Evolutionary conservation across 2,797 vertebrate genomes (phyloP), one percentile per base, ranked within the genome.

Genomic region (Psittacula derbiana): DNA sequence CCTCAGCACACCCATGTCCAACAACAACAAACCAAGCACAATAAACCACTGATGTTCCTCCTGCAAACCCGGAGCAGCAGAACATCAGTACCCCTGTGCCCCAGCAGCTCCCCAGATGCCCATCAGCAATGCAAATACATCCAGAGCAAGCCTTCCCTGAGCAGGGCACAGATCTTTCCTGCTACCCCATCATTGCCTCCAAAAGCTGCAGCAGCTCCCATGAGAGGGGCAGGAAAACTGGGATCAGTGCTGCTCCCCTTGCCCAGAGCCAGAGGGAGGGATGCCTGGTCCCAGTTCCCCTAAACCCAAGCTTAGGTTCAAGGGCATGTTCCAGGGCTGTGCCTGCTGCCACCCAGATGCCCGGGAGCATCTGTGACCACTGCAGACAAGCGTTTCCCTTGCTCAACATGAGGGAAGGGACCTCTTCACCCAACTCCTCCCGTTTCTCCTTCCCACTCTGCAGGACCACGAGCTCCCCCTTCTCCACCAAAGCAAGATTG

Each of bases 401-500:
- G 74, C 12, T 16, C 82, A 8, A 14, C 20, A 11, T 1, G 0
- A 6, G 49, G n/a, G 67, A 50, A 61, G 4, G 53, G 69, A 93
- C 75, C 87, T 83, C 62, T 53, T 20, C 79, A 20, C 65, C 92
- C 93, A 81, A 9, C 82, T 73, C 53, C 91, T 74, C 73, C 38
- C 0, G 8, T 15, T 52, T 13, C 61, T 76, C 64, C 71, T 72
- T 80, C 85, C 81, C 62, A 4, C 82, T 55, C 88, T 27, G 49
- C 82, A 41, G 80, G 85, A 46, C 92, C 94, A 72, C 14, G 6
- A 88, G 84, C 80, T 95, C 91, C 92, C 72, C 87, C 49, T 88
- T 50, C 71, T 65, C 76, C 33, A 52, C 33, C 95, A 19, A 40
- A 84, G 81, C 4, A 5, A 72, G 41, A 43, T 5, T 21, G 50